These are phyloP conservation scores for Macrobrachium rosenbergii DNA, from an alignment of 1,140 invertebrate genomes.

Conservation along the genomic window DNA sequence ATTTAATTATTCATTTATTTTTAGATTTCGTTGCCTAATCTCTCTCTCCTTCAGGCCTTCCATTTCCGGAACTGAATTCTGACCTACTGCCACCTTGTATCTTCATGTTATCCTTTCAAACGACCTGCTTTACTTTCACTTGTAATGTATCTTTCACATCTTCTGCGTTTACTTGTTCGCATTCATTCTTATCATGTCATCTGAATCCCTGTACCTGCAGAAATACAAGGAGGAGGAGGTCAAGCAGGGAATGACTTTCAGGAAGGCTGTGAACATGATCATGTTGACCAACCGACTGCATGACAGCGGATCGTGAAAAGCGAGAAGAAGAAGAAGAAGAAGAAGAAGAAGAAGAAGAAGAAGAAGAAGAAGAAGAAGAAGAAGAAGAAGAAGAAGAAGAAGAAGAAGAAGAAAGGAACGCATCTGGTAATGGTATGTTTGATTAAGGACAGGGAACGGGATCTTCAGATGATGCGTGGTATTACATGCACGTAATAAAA, in stretches of 20 bases:
- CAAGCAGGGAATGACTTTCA: conserved; percentile 39
- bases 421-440: no score
- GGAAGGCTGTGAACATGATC: conserved; percentile 42
- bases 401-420: no score
- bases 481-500: no score
- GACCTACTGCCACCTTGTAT: not conserved
- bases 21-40: not conserved
- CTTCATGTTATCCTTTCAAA: not conserved
- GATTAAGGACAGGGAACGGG: no score
- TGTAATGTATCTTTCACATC: not conserved
- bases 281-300: conserved; percentile 55
- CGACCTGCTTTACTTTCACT: not conserved
- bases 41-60: not conserved
- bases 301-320: not conserved
- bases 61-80: not conserved
- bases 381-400: no score
- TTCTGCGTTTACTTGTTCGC: not conserved
- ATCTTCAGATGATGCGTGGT: no score
- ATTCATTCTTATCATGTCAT: not conserved
- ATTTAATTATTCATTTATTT: not conserved
- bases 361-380: no score
- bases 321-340: no score
- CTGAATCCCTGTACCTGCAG: not conserved
- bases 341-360: no score
- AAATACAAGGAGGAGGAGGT: conserved; percentile 45